A percentile compares a stretch with the other conserved stretches of the same genome.
Conservation (phyloP, 2,888 invertebrate genomes). For the Atrina japonica region DNA sequence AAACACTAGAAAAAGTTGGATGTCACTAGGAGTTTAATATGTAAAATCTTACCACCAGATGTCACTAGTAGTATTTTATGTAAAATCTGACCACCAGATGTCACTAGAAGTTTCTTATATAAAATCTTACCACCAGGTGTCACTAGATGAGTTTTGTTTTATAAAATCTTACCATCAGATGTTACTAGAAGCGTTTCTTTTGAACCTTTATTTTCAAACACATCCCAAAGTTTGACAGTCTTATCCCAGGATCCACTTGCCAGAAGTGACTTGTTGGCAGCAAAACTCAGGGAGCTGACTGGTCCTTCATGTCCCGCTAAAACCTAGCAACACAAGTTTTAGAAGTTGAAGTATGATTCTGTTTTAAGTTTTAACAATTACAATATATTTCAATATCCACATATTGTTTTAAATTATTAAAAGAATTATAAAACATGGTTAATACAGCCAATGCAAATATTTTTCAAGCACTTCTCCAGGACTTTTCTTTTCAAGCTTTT, state of each 20-base stretch:
- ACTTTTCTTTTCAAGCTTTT: too few relatives aligned
- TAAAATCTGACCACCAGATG: too few relatives aligned
- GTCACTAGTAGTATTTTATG: too few relatives aligned
- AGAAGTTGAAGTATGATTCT: not conserved
- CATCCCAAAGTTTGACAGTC: constrained; percentile 94
- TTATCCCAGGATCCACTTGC: constrained; percentile 98
- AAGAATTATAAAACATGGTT: not conserved
- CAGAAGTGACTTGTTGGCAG: constrained; percentile 83
- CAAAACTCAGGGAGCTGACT: constrained; percentile 91
- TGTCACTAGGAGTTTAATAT: too few relatives aligned
- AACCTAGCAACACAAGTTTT: constrained; percentile 66
- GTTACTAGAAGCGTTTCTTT: constrained; percentile 90
- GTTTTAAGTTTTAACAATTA: not conserved
- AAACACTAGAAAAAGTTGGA: too few relatives aligned
- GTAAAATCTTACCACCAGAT: constrained; percentile 79
- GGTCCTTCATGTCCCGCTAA: constrained; percentile 97
- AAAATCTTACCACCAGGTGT: too few relatives aligned
- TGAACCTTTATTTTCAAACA: constrained; percentile 87
- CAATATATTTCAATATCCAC: not conserved
- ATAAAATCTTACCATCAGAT: constrained; percentile 84
- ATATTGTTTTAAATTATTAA: too few relatives aligned
- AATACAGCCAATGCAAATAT: too few relatives aligned
- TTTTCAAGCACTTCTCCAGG: too few relatives aligned
- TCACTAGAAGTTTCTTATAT: too few relatives aligned
- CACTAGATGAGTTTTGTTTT: too few relatives aligned